phyloP scores from a whole-genome alignment of 2,113 vertebrate species.

The Micromys minutus region DNA sequence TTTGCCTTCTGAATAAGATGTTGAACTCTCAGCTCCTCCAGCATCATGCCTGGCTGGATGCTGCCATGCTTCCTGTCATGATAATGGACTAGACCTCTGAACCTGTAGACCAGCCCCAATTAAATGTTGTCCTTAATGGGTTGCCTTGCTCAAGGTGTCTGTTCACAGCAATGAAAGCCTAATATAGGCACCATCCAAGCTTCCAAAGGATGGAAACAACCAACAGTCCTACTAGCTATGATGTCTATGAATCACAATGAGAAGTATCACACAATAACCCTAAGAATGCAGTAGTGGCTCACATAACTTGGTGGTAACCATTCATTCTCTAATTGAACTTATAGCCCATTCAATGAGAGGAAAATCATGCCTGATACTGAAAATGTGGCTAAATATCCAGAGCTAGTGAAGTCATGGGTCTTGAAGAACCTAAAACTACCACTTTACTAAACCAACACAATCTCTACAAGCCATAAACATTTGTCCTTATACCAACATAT shows the following conservation, averaged over 20 bases:
- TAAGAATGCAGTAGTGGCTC: not conserved
- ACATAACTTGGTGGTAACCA: not conserved
- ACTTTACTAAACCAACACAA: not conserved
- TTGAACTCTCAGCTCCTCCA: too few species aligned
- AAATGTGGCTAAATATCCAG: not conserved
- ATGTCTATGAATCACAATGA: not conserved
- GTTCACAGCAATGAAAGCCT: too few species aligned
- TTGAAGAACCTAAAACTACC: not conserved
- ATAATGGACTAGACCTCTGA: too few species aligned
- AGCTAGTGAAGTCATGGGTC: not conserved
- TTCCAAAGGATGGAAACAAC: not conserved
- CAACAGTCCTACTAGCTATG: not conserved
- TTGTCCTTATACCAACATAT: not conserved
- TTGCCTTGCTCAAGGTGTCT: too few species aligned
- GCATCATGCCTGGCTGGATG: too few species aligned
- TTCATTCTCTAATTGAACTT: not conserved
- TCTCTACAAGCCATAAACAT: not conserved
- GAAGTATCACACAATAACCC: not conserved
- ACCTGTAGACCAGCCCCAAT: too few species aligned
- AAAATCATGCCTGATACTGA: not conserved
- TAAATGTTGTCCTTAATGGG: too few species aligned
- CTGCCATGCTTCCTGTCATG: too few species aligned
- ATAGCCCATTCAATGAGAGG: not conserved
- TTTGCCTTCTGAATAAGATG: too few species aligned
- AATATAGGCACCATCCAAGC: not conserved